These are phyloP conservation scores for Neomonachus schauinslandi DNA, from an alignment of 2,113 vertebrate genomes.

Conservation along the genomic window DNA sequence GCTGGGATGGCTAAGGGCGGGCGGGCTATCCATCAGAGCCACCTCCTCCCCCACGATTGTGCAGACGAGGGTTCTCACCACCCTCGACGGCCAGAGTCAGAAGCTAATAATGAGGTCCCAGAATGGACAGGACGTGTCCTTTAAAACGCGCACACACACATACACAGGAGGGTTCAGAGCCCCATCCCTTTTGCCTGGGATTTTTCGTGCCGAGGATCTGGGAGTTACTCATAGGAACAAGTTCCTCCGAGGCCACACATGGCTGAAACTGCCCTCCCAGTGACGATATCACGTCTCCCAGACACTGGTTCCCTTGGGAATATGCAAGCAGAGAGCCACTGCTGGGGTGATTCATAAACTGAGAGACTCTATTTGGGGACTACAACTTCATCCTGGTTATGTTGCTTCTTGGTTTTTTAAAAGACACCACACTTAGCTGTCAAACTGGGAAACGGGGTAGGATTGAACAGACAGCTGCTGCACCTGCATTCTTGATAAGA, in stretches of 20 bases:
- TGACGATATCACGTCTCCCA: constrained; percentile 26
- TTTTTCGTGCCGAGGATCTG: neutral
- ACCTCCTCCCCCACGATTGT: accelerated
- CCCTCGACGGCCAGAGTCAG: neutral
- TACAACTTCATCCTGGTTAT: neutral
- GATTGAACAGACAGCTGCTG: neutral
- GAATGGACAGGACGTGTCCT: neutral
- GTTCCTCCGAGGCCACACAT: neutral
- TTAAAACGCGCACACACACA: neutral
- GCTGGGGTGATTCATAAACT: constrained; percentile 51
- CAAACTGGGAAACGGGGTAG: neutral
- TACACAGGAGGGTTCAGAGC: neutral
- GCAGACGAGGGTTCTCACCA: neutral
- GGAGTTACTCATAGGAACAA: constrained; percentile 64
- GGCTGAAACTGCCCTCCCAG: constrained; percentile 59
- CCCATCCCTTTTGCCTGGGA: neutral
- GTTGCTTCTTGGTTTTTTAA: neutral
- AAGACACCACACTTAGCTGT: neutral
- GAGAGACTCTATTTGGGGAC: neutral
- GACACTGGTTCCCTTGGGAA: constrained; percentile 66
- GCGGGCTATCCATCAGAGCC: neutral
- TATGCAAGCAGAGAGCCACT: neutral
- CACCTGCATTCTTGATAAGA: neutral
- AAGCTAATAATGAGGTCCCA: neutral
- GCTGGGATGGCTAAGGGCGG: neutral